Base-by-base conservation (phyloP, 2,888 invertebrate genomes). In the Aspidiotus destructor region DNA sequence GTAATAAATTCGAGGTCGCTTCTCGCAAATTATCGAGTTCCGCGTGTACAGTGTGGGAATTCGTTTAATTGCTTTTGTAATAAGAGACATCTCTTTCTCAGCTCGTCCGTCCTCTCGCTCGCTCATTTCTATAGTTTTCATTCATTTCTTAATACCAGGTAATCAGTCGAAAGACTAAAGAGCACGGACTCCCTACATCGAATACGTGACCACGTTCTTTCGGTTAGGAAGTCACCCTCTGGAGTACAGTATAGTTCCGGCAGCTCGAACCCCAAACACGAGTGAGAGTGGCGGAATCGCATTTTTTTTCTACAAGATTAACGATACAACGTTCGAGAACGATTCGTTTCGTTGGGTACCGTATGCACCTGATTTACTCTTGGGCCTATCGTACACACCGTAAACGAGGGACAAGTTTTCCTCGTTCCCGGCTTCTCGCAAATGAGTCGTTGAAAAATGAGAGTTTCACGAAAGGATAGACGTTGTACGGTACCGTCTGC, bases 31-130 rank as follows among this genome's bases (percentile, higher is more conserved):
- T 61, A 61, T 41, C 41, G 61, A 44, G 15, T n/a, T 16, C n/a
- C 61, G 60, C 9, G 41, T 41, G 40, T 58, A 42, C 41, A 42
- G 42, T 44, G 41, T 8, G 61, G 61, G 61, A 61, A 61, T 61
- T 61, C 61, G 61, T 61, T 61, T 61, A 61, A 61, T 61, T 61
- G 61, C 61, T 61, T 61, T 61, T 17, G 41, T n/a, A 61, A 61
- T 41, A 61, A 11, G 13, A 41, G 2, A 28, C 10, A 1, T 10
- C n/a, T 40, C 60, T n/a, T 28, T 40, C 11, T 40, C 60, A 28
- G 2, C 55, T 8, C 55, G 17, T 17, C n/a, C 16, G 9, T 17
- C 55, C 55, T 13, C 55, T n/a, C 55, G 17, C 55, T 8, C 55
- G 8, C n/a, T 1, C 55, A 9, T 17, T 16, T 52, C 17, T n/a